phyloP scores from a whole-genome alignment of 2,797 vertebrate species.

The Aselliscus stoliczkanus region DNA sequence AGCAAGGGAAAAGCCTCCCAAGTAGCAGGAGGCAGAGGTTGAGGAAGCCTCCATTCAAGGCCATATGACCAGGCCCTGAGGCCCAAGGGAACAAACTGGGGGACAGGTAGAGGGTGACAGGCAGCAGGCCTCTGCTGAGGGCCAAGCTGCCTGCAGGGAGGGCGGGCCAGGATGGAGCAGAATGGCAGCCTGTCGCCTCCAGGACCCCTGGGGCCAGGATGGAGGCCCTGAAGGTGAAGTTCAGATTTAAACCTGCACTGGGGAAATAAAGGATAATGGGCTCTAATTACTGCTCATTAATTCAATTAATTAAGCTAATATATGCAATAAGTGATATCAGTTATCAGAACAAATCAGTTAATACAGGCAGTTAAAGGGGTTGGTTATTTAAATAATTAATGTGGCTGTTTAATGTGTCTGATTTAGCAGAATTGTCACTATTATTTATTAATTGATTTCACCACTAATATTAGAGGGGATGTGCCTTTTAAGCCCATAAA shows the following conservation, averaged over 20 bases:
- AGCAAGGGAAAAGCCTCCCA: neutral
- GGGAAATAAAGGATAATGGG: slow-evolving; percentile 44
- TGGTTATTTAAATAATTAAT: slow-evolving; percentile 70
- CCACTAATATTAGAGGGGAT: slow-evolving; percentile 21
- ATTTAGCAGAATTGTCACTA: slow-evolving; percentile 37
- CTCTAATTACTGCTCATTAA: slow-evolving; percentile 67
- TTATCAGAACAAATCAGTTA: slow-evolving; percentile 68
- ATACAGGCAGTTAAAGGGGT: slow-evolving; percentile 40
- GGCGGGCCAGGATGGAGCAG: neutral
- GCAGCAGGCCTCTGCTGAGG: neutral
- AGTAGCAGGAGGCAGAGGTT: neutral
- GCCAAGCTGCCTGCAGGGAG: too few relatives aligned
- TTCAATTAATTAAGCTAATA: slow-evolving; percentile 65
- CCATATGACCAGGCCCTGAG: neutral
- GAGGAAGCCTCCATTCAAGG: neutral
- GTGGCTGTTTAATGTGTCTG: slow-evolving; percentile 26
- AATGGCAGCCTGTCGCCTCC: neutral
- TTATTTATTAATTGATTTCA: slow-evolving; percentile 62
- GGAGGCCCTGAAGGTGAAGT: neutral
- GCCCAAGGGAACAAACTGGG: neutral
- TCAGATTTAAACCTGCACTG: neutral
- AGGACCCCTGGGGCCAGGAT: neutral
- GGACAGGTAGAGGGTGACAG: neutral
- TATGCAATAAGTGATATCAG: slow-evolving; percentile 35
- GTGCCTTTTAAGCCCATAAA: slow-evolving; percentile 24